A percentile compares a stretch with the other conserved stretches of the same genome.
Conservation (phyloP, 2,797 vertebrate genomes). For the Coranthus polyacanthus region DNA sequence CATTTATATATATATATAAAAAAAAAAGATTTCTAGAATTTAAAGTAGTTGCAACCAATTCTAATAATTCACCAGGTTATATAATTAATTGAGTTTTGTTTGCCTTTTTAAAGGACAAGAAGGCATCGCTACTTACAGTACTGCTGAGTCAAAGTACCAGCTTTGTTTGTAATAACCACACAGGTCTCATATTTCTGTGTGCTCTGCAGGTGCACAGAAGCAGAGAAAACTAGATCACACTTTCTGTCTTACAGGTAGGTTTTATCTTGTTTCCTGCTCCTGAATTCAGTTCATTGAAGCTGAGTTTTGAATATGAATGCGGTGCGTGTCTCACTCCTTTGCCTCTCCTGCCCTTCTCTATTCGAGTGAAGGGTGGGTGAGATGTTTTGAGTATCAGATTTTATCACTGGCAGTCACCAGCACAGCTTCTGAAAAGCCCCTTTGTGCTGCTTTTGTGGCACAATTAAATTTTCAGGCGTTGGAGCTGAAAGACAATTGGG, state of each 20-base stretch:
- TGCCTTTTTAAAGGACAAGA: background rate
- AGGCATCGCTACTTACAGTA: background rate
- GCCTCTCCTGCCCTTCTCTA: background rate
- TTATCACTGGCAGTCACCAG: constrained; percentile 6
- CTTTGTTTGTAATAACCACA: constrained; percentile 55
- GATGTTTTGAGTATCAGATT: constrained; percentile 40
- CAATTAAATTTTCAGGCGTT: background rate
- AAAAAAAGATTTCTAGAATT: too few relatives aligned
- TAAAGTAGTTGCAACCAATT: too few relatives aligned
- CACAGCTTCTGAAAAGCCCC: background rate
- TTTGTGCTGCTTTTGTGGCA: constrained; percentile 5
- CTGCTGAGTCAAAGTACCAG: background rate
- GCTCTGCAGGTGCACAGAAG: background rate
- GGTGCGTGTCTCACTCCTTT: background rate
- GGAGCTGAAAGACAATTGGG: background rate
- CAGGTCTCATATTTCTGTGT: constrained; percentile 35
- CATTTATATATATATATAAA: too few relatives aligned
- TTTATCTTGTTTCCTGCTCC: background rate
- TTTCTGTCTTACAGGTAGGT: background rate
- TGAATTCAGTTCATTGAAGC: background rate
- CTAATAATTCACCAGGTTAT: too few relatives aligned
- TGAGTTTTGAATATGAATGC: background rate
- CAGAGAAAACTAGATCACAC: background rate
- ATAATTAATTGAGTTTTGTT: too few relatives aligned
- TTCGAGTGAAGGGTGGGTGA: background rate